phyloP scores from a whole-genome alignment of 2,888 invertebrate species.

The Trichacis sp. region DNA sequence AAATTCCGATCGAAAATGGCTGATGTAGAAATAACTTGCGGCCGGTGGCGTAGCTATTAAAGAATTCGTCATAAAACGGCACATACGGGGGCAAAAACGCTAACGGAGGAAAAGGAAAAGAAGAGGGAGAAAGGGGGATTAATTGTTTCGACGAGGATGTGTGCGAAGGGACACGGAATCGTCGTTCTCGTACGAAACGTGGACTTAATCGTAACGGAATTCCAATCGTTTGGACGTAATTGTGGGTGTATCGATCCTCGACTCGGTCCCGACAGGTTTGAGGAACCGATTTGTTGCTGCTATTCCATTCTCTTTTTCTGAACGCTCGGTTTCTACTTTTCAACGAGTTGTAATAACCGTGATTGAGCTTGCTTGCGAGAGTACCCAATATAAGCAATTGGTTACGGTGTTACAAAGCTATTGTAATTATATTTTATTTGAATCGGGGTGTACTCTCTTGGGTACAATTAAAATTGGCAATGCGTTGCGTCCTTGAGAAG shows the following conservation, averaged over 20 bases:
- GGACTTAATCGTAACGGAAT: slow-evolving; percentile 48
- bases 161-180: slow-evolving; percentile 8
- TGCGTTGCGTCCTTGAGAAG: no score
- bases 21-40: slow-evolving; percentile 8
- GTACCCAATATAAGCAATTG: no score
- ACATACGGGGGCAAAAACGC: slow-evolving; percentile 4
- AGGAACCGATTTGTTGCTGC: slow-evolving; percentile 40
- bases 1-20: neutral
- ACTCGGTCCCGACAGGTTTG: slow-evolving; percentile 39
- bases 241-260: slow-evolving; percentile 42
- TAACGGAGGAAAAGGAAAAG: slow-evolving; percentile 16
- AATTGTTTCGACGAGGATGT: slow-evolving; percentile 42
- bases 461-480: no score
- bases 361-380: neutral
- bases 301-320: no score
- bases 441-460: no score
- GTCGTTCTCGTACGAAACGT: slow-evolving; percentile 9
- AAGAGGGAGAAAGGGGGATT: slow-evolving; percentile 42
- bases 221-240: slow-evolving; percentile 52
- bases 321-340: no score
- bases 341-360: no score
- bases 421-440: no score
- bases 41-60: neutral
- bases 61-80: slow-evolving; percentile 13
- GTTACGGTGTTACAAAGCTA: no score